Evolutionary conservation across 30 jellyfish, hydroid and myxozoan genomes (phyloP), one percentile per base, ranked within the genome.

Genomic region (Aurelia coerulea): DNA sequence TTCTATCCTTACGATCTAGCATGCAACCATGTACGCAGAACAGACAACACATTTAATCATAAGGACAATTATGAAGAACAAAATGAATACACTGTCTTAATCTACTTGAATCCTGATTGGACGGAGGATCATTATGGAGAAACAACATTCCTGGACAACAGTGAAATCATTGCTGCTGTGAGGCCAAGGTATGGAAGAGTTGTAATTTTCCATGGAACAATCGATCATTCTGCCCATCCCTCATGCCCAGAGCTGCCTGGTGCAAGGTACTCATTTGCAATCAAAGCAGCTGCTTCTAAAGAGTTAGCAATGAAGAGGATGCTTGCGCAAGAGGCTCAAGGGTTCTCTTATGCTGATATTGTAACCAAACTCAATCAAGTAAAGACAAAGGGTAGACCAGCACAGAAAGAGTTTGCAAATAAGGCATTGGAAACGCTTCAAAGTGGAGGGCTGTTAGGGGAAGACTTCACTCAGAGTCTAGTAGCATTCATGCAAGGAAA

Each of bases 171-270:
- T 34, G 86, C 90, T 5, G 90, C 86, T 10, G 33, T 86, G 31
- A 41, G 87, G 51, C 95, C 95, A 75, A 65, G 78, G 74, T 86
- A 86, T 58, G 95, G 95, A 16, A 86, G 95, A 76, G 88, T 77
- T 16, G 85, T 58, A 4, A 76, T 86, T 15, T 86, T 86, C 65
- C 83, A 86, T 77, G 95, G 95, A 18, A 67, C 84, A 13, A 86
- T 86, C 29, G 89, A 76, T 31, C 95, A 86, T 69, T 86, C 90
- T 8, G 95, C 95, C 35, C 89, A 77, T 50, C 95, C 95, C 10
- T 13, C 78, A 14, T 41, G 90, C 65, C 90, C 96, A 31, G 66
- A 18, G 59, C 73, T 63, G 37, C 82, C 42, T 18, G 96, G 96
- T 29, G 96, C 96, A 3, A 68, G 96, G 53, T 87, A 87, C 68